Evolutionary conservation across 2,797 vertebrate genomes (phyloP), one percentile per base, ranked within the genome.

Genomic region (Ceryle rudis): DNA sequence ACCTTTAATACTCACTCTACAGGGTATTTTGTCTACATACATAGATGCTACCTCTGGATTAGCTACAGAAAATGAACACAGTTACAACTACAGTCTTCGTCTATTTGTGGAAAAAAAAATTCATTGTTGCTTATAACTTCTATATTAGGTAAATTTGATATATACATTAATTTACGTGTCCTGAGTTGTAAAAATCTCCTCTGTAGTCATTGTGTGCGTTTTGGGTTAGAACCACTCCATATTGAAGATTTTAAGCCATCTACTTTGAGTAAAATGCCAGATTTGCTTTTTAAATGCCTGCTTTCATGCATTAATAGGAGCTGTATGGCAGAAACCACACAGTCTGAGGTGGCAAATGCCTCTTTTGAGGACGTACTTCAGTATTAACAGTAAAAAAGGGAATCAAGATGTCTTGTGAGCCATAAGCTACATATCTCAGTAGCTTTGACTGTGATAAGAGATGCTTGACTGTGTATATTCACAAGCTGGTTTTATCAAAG

Each of bases 401-500:
- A 90, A 77, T 84, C 28, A 18, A 57, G n/a, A 37, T 87, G 35
- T 86, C 60, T 93, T 70, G 61, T 52, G 73, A 93, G 39, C 58
- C 6, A 5, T 81, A 70, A 95, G 58, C 20, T 79, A 26, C 18
- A 5, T 64, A 25, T 79, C 82, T 86, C 52, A 35, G 42, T 67
- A 94, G 82, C 28, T 93, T 39, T 84, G 60, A 33, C 83, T 90
- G 23, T 44, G 81, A 23, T 61, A 80, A 82, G 74, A 83, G 81
- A 62, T 66, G 86, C 14, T 35, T 35, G 22, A 80, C 10, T 3
- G 2, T 46, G 57, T 49, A 47, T 74, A 58, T 81, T 93, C 92
- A 90, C 79, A 69, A 69, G 69, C 61, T 91, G 79, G 1, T 94
- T 94, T 88, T 65, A 88, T 90, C 80, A 95, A 93, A 91, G 85